Base-by-base conservation (phyloP, 2,797 vertebrate species). In the Oreochromis grahami region DNA sequence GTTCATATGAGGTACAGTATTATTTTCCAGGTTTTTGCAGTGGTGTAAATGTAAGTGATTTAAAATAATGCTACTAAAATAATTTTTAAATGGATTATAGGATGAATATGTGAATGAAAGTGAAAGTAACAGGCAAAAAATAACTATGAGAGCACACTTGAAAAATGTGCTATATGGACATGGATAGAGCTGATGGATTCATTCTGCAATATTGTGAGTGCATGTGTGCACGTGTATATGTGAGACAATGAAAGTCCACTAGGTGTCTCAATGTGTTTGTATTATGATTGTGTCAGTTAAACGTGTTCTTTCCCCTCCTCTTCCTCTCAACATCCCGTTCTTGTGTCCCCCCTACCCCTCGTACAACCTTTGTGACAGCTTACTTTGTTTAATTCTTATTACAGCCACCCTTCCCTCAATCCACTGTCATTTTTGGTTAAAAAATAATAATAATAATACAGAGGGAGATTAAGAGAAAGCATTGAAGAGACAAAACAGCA, bases 211-310 rank as follows among this genome's bases (percentile, higher is more conserved):
- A 32, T 19, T 74, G 9, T 29, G 43, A 72, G 24, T 78, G 48
- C 14, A 29, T 48, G 48, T 77, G 32, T 77, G 74, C 70, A 29
- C 36, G 48, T 72, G 13, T 76, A 21, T 58, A 34, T 84, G 77
- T 89, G 83, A 81, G 74, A 60, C 78, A 81, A 1, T 60, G 5
- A 82, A 41, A 81, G 81, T 88, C 93, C 93, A 91, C 93, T 93
- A 94, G 93, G 82, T 92, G 93, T 94, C 94, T 89, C 92, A 89
- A 51, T 92, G 41, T 88, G 85, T 94, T 89, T 87, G 83, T 50
- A 81, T 87, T 81, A 74, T 74, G 26, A n/a, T 74, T 32, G 26
- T 45, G 65, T 50, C 45, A 50, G 45, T 74, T 29, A 74, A 74
- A 12, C 3, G 0, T 34, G 2, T 32, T 29, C 50, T 38, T 55